A percentile compares a stretch with the other conserved stretches of the same genome.
These are phyloP conservation scores for Cherax quadricarinatus DNA, from an alignment of 1,140 invertebrate genomes.

Conservation along the genomic window DNA sequence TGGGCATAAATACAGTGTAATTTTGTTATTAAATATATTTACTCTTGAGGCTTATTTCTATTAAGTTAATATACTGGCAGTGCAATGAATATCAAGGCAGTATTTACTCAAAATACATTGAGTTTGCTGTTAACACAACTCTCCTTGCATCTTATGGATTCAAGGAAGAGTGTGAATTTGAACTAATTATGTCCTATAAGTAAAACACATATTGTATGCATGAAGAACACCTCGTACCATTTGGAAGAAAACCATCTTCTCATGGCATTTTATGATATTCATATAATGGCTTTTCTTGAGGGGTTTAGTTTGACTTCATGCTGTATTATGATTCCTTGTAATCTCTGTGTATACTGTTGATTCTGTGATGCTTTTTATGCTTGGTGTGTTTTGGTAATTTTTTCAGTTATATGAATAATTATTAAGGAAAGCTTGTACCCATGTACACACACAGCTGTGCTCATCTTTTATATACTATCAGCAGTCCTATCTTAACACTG, in stretches of 20 bases:
- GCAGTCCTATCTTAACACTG: constrained; percentile 38
- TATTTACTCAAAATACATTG: constrained; percentile 39
- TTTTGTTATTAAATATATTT: constrained; percentile 53
- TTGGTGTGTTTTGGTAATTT: constrained; percentile 39
- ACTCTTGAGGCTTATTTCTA: constrained; percentile 37
- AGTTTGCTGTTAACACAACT: constrained; percentile 47
- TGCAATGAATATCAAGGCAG: constrained; percentile 53
- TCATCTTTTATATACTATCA: constrained; percentile 23
- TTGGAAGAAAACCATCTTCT: constrained; percentile 49
- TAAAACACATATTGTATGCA: neutral
- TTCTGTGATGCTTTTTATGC: constrained; percentile 42
- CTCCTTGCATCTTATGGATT: constrained; percentile 54
- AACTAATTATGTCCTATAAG: constrained; percentile 25
- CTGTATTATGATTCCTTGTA: constrained; percentile 18
- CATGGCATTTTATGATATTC: constrained; percentile 8
- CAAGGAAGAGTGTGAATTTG: constrained; percentile 55
- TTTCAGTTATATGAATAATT: constrained; percentile 37
- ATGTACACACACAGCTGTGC: constrained; percentile 41
- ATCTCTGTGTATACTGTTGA: constrained; percentile 39
- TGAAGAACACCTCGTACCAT: constrained; percentile 51
- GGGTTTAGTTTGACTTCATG: constrained; percentile 7
- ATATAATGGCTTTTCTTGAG: constrained; percentile 23
- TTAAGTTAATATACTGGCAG: constrained; percentile 41
- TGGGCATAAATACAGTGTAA: constrained; percentile 61
- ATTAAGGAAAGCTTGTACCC: constrained; percentile 46